phyloP scores from a whole-genome alignment of 1,140 invertebrate genomes.

The Micrasema longulum region DNA sequence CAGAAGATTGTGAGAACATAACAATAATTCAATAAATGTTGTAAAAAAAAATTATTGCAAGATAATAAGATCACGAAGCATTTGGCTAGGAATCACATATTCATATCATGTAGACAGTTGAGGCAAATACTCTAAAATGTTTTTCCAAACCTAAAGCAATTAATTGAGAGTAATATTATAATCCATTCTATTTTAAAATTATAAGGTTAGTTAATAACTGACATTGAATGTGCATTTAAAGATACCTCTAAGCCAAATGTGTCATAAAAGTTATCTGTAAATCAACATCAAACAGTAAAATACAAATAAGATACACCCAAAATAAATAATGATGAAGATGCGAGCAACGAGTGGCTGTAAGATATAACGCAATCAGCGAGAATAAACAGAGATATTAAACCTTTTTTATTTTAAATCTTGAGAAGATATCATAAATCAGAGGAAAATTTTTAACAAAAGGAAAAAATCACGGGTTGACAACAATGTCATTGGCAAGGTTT shows the following conservation, averaged over 20 bases:
- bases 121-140: not conserved
- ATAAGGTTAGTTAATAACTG: not conserved
- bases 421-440: conserved; percentile 22
- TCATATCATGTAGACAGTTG: conserved; percentile 1
- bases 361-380: conserved; percentile 21
- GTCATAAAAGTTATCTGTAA: conserved; percentile 21
- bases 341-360: conserved; percentile 3
- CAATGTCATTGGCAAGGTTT: not conserved
- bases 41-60: conserved; percentile 9
- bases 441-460: not conserved
- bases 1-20: not conserved
- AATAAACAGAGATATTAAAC: conserved; percentile 14
- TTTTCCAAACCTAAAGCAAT: too few species aligned
- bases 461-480: too few species aligned
- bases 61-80: conserved; percentile 5
- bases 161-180: too few species aligned
- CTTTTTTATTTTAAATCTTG: not conserved
- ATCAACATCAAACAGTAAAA: conserved; percentile 14
- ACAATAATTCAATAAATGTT: conserved; percentile 4
- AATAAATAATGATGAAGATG: conserved; percentile 23
- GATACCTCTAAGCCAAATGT: not conserved
- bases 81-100: conserved; percentile 1
- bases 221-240: conserved; percentile 23
- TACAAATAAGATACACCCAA: conserved; percentile 12
- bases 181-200: too few species aligned